A percentile compares a stretch with the other conserved stretches of the same genome.
These are phyloP conservation scores for Cryptocephalus primarius DNA, from an alignment of 2,888 invertebrate species.

Conservation along the genomic window DNA sequence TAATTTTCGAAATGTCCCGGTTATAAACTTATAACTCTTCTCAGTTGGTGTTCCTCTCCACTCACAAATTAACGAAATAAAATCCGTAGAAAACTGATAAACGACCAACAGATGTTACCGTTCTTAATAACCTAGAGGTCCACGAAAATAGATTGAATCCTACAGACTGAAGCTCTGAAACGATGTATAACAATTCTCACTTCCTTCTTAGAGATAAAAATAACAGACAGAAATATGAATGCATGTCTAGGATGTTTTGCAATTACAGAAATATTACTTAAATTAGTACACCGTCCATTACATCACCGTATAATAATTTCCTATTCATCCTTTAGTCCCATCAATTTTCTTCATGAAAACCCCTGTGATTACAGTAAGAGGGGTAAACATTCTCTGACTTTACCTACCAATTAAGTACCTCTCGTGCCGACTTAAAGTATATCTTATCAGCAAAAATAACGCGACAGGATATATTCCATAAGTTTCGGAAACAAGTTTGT, in stretches of 20 bases:
- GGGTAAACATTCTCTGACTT: too few species aligned
- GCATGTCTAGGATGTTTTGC: too few species aligned
- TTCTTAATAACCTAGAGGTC: slow-evolving; percentile 16
- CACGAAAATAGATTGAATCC: slow-evolving; percentile 17
- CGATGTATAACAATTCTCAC: slow-evolving; percentile 18
- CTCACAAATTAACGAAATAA: slow-evolving; percentile 8
- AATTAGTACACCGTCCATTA: too few species aligned
- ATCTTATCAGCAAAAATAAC: too few species aligned
- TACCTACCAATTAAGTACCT: not conserved
- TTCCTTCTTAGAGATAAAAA: slow-evolving; percentile 15
- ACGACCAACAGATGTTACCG: slow-evolving; percentile 23
- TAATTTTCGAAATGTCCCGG: too few species aligned
- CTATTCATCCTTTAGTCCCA: too few species aligned
- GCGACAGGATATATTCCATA: slow-evolving; percentile 16
- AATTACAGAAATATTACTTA: too few species aligned
- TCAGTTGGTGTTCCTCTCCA: not conserved
- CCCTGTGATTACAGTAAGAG: too few species aligned
- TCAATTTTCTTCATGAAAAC: too few species aligned
- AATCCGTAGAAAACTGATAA: slow-evolving; percentile 19
- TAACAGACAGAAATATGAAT: too few species aligned
- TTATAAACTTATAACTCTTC: not conserved
- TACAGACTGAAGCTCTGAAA: slow-evolving; percentile 7
- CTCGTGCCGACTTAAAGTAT: not conserved
- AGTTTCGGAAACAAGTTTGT: slow-evolving; percentile 18
- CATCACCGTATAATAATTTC: too few species aligned